phyloP scores from a whole-genome alignment of 2,888 invertebrate genomes.

The Kryphioiulus occultus region DNA sequence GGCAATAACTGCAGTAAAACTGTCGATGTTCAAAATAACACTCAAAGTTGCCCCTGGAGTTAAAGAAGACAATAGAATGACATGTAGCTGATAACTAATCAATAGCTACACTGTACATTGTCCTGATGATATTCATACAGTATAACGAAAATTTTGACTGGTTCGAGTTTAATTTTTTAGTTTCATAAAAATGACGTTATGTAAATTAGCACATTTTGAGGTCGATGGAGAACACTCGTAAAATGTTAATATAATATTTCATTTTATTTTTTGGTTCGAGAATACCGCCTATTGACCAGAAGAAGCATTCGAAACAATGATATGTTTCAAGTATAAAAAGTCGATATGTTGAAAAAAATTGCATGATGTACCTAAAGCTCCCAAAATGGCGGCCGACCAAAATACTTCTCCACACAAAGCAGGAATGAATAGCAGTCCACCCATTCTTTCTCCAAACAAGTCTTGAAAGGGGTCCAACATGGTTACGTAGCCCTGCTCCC shows the following conservation, averaged over 20 bases:
- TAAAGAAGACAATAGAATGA: neutral
- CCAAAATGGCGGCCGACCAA: conserved; percentile 98
- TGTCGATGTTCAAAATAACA: conserved; percentile 96
- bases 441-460: conserved; percentile 96
- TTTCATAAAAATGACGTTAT: neutral
- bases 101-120: neutral
- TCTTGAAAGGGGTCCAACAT: conserved; percentile 99
- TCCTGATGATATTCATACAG: too few relatives aligned
- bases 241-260: neutral
- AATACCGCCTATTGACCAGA: neutral
- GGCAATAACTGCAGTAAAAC: conserved; percentile 88
- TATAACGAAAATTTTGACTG: too few relatives aligned
- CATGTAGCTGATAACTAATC: neutral
- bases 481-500: conserved; percentile 95
- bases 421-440: conserved; percentile 93
- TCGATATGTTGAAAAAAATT: neutral
- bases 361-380: conserved; percentile 78
- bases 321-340: too few relatives aligned
- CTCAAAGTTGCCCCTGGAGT: conserved; percentile 87
- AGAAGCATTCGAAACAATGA: neutral
- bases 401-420: conserved; percentile 98
- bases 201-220: neutral
- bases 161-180: neutral
- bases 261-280: neutral
- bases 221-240: neutral